A percentile compares a stretch with the other conserved stretches of the same genome.
These are phyloP conservation scores for Steatocranus sp. DNA, from an alignment of 2,797 vertebrate genomes.

Conservation along the genomic window DNA sequence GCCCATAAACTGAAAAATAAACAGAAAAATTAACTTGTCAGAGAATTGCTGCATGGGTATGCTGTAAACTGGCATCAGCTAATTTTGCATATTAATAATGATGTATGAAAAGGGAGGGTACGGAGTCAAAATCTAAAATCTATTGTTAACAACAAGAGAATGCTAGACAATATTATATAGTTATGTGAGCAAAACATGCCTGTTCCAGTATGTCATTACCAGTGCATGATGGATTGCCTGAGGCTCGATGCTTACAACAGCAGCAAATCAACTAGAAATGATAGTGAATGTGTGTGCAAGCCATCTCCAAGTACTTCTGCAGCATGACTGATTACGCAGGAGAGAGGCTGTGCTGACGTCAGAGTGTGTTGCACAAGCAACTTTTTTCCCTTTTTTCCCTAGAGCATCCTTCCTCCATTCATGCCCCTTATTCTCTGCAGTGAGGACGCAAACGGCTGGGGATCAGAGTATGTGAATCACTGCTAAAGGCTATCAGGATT, in stretches of 20 bases:
- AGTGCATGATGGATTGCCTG: background rate
- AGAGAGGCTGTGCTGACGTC: constrained; percentile 29
- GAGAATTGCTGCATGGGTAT: background rate
- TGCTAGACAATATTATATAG: background rate
- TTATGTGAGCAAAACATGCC: background rate
- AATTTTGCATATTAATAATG: background rate
- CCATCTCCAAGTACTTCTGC: background rate
- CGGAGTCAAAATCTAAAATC: background rate
- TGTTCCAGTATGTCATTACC: background rate
- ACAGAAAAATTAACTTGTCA: background rate
- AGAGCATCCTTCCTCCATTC: background rate
- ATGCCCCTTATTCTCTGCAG: background rate
- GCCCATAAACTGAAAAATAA: background rate
- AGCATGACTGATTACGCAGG: constrained; percentile 10
- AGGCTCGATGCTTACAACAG: constrained; percentile 10
- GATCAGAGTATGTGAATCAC: constrained; percentile 27
- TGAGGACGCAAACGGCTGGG: background rate
- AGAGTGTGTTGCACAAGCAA: constrained; percentile 19
- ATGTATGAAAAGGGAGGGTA: background rate
- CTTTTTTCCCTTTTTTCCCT: background rate
- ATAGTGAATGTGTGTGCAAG: background rate
- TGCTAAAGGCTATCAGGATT: background rate
- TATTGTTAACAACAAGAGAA: background rate
- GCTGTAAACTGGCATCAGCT: background rate
- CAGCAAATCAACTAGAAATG: background rate